Conservation (phyloP, 2,113 vertebrate species). For the Enhydra lutris region DNA sequence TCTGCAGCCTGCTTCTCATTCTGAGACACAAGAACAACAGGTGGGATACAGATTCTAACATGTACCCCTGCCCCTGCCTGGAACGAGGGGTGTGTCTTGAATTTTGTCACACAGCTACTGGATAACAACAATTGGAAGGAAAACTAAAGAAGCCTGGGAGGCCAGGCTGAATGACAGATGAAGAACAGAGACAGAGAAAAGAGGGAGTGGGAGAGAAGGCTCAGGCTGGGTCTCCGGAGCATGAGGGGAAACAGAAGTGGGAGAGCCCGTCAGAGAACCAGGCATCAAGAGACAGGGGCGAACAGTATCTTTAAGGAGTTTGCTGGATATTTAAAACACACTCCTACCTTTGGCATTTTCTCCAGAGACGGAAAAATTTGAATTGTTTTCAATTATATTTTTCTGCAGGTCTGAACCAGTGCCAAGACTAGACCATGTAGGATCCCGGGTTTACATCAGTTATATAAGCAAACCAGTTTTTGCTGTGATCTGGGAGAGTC, state of each 20-base stretch:
- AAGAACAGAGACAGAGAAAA: not conserved
- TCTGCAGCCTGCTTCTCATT: not conserved
- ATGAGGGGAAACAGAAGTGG: no score
- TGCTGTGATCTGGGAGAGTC: constrained; percentile 4
- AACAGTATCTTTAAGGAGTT: not conserved
- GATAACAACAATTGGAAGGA: not conserved
- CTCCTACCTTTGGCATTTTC: not conserved
- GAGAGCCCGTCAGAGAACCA: not conserved
- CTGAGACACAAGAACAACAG: not conserved
- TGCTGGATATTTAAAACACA: not conserved
- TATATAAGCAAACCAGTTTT: constrained; percentile 40
- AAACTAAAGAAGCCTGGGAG: not conserved
- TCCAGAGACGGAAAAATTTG: constrained; percentile 13
- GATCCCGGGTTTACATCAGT: not conserved
- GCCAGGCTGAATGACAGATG: not conserved
- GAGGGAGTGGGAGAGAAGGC: not conserved
- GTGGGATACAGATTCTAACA: accelerated
- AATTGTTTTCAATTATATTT: not conserved
- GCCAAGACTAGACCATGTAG: not conserved
- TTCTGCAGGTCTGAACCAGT: not conserved
- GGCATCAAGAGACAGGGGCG: not conserved
- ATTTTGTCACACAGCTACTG: not conserved
- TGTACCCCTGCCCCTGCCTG: no score
- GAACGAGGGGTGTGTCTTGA: not conserved
- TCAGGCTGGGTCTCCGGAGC: not conserved